A percentile compares a stretch with the other conserved stretches of the same genome.
Evolutionary conservation across 2,797 vertebrate species (phyloP).

Genomic region (Margarornis squamiger): DNA sequence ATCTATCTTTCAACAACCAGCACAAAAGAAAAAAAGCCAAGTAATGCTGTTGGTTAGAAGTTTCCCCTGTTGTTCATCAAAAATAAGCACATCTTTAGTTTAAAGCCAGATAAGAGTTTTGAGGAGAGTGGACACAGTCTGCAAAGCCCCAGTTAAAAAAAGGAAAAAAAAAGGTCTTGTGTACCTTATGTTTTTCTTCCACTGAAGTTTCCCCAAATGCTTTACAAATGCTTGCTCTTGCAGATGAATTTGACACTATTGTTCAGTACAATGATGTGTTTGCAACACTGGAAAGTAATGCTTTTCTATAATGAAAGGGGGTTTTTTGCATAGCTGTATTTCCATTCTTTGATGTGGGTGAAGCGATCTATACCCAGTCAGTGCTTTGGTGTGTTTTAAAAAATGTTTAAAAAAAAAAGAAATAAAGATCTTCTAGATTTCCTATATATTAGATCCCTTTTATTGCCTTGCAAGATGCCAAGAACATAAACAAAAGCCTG

Average conservation of each 20-base stretch:
- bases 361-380: not conserved
- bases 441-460: not conserved
- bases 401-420: not conserved
- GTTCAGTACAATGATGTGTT: not conserved
- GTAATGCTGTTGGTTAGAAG: not conserved
- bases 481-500: slow-evolving; percentile 16
- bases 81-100: not conserved
- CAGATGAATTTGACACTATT: slow-evolving; percentile 7
- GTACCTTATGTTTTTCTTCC: not conserved
- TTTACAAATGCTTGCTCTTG: not conserved
- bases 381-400: not conserved
- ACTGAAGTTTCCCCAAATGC: not conserved
- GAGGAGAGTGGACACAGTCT: not conserved
- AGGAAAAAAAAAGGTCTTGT: not conserved
- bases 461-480: not conserved
- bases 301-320: not conserved
- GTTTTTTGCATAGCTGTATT: not conserved
- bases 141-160: not conserved
- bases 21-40: slow-evolving; percentile 4
- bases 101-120: not conserved
- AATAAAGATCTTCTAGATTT: not conserved
- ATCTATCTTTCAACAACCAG: slow-evolving; percentile 29
- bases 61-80: not conserved
- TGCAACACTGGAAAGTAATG: not conserved
- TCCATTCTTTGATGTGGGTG: not conserved